These are phyloP conservation scores for Calyptomena viridis DNA, from an alignment of 2,113 vertebrate genomes.

Conservation along the genomic window DNA sequence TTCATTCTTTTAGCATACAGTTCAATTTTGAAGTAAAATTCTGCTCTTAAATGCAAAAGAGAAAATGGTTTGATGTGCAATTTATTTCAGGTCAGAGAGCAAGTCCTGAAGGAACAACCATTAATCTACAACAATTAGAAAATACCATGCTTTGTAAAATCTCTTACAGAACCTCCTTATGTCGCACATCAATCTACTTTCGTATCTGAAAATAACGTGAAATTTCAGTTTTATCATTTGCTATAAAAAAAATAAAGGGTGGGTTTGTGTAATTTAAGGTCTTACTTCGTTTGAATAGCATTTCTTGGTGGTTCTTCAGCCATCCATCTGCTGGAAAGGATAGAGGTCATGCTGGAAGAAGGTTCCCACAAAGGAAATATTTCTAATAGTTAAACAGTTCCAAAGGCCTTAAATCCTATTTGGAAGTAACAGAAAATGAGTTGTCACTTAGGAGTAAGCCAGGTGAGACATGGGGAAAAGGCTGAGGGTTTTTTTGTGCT, in stretches of 20 bases:
- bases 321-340: not conserved
- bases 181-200: not conserved
- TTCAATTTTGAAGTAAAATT: not conserved
- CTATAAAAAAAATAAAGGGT: not conserved
- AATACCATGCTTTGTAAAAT: not conserved
- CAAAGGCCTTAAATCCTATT: not conserved
- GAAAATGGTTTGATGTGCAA: not conserved
- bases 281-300: not conserved
- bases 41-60: not conserved
- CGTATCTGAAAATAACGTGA: not conserved
- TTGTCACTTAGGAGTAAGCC: not conserved
- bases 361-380: not conserved
- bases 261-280: not conserved
- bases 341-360: not conserved
- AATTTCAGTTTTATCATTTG: not conserved
- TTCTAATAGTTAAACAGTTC: not conserved
- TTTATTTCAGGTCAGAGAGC: not conserved
- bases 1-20: not conserved
- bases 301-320: not conserved
- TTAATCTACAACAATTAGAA: not conserved
- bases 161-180: not conserved
- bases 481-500: not conserved
- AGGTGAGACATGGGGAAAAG: not conserved
- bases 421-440: not conserved
- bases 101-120: not conserved